Evolutionary conservation across 2,888 invertebrate genomes (phyloP), one percentile per base, ranked within the genome.

Genomic region (Aphidoletes aphidimyza): DNA sequence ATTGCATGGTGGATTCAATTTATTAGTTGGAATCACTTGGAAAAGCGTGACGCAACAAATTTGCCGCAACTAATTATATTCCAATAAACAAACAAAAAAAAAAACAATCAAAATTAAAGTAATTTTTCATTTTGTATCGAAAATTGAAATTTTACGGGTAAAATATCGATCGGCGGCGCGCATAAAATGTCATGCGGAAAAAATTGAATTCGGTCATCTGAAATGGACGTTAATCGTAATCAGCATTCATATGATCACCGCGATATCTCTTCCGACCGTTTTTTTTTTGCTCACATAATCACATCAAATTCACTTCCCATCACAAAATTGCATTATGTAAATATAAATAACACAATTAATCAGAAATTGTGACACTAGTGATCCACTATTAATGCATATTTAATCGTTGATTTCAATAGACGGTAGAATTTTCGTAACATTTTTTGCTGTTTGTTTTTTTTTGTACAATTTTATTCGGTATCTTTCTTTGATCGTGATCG

Each of bases 101-200:
- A n/a, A n/a, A n/a, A n/a, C n/a, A n/a, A n/a, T n/a, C n/a, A n/a
- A n/a, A n/a, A n/a, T n/a, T n/a, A n/a, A n/a, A n/a, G n/a, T n/a
- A n/a, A n/a, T n/a, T n/a, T n/a, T n/a, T n/a, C n/a, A n/a, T n/a
- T n/a, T n/a, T n/a, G n/a, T n/a, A n/a, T n/a, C n/a, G n/a, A n/a
- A n/a, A n/a, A n/a, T n/a, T n/a, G n/a, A n/a, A 0, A 34, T 30
- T 30, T 30, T 30, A 14, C 69, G 6, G 69, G 47, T 17, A 69
- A 11, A 42, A 42, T 42, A 42, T 42, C 42, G 14, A n/a, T n/a
- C n/a, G n/a, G n/a, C n/a, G n/a, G n/a, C 14, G 42, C 8, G 14
- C 30, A 19, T 30, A 11, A 69, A 69, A 69, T 69, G 69, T 34
- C 69, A 69, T 11, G 69, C 69, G 69, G 69, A 69, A 69, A 30